Evolutionary conservation across 2,888 invertebrate genomes (phyloP).

Genomic region (Busseola fusca): DNA sequence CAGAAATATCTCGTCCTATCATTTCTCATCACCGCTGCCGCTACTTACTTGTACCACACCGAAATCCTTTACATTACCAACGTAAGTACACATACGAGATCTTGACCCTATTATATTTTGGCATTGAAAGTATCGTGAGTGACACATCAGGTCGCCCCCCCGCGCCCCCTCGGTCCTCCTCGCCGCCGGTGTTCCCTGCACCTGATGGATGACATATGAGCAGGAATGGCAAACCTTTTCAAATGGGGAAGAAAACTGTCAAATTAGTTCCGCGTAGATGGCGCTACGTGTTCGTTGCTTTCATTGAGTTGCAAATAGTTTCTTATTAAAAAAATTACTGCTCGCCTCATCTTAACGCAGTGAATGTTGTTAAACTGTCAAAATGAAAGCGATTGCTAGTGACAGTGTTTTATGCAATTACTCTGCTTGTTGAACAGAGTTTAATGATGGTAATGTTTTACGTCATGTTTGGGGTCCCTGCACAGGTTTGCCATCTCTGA

Average conservation of each 20-base stretch:
- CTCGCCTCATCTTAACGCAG: background rate
- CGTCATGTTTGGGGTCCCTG: no score
- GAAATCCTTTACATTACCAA: slow-evolving; percentile 65
- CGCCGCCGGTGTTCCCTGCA: slow-evolving; percentile 31
- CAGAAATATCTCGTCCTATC: background rate
- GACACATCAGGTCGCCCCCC: slow-evolving; percentile 72
- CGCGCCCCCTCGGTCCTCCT: slow-evolving; percentile 16
- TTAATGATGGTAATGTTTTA: no score
- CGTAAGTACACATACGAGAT: slow-evolving; percentile 72
- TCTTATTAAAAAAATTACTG: background rate
- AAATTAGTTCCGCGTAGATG: background rate
- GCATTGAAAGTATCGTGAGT: slow-evolving; percentile 80
- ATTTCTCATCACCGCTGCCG: slow-evolving; percentile 29
- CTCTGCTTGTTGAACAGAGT: no score
- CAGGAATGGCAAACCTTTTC: slow-evolving; percentile 10
- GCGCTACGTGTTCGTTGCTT: no score
- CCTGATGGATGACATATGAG: slow-evolving; percentile 37
- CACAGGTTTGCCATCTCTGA: slow-evolving; percentile 23
- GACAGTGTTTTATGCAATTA: no score
- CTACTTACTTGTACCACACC: slow-evolving; percentile 45
- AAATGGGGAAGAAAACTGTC: background rate
- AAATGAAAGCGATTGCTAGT: no score
- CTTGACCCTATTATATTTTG: slow-evolving; percentile 85
- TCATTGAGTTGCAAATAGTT: no score
- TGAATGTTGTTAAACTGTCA: no score